Evolutionary conservation across 2,113 vertebrate species (phyloP).

Genomic region (Sceloporus undulatus): DNA sequence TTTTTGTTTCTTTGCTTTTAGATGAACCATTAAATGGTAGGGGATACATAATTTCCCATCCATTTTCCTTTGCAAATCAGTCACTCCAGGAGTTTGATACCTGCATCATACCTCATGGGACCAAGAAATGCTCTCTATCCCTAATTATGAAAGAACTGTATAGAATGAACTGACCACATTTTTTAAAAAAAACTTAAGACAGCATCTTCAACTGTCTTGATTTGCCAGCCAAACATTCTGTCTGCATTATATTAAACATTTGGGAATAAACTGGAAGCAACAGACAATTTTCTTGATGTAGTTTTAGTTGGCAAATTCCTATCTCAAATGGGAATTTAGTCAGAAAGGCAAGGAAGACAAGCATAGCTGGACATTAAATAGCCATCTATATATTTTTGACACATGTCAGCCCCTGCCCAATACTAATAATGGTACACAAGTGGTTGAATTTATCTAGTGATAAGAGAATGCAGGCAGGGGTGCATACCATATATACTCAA

Average conservation of each 20-base stretch:
- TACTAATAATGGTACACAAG: too few relatives aligned
- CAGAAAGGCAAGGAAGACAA: too few relatives aligned
- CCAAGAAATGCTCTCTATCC: neutral
- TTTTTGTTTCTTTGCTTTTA: neutral
- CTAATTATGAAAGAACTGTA: neutral
- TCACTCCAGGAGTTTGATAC: neutral
- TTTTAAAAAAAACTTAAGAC: constrained; percentile 37
- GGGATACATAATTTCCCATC: rapidly evolving
- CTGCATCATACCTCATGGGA: neutral
- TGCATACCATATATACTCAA: too few relatives aligned
- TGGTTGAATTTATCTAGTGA: too few relatives aligned
- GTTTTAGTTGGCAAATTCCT: neutral
- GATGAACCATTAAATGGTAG: rapidly evolving
- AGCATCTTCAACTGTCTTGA: constrained; percentile 20
- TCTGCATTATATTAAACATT: constrained; percentile 25
- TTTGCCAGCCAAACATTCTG: constrained; percentile 40
- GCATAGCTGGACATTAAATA: neutral
- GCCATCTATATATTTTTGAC: constrained; percentile 1
- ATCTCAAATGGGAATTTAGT: neutral
- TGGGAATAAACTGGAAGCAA: neutral
- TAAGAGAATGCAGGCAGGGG: too few relatives aligned
- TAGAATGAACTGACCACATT: constrained; percentile 52
- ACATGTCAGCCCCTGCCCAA: neutral
- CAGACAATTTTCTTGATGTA: neutral
- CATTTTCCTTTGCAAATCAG: neutral